These are phyloP conservation scores for Pangasius larnaudii DNA, from an alignment of 2,797 vertebrate species.

Conservation along the genomic window DNA sequence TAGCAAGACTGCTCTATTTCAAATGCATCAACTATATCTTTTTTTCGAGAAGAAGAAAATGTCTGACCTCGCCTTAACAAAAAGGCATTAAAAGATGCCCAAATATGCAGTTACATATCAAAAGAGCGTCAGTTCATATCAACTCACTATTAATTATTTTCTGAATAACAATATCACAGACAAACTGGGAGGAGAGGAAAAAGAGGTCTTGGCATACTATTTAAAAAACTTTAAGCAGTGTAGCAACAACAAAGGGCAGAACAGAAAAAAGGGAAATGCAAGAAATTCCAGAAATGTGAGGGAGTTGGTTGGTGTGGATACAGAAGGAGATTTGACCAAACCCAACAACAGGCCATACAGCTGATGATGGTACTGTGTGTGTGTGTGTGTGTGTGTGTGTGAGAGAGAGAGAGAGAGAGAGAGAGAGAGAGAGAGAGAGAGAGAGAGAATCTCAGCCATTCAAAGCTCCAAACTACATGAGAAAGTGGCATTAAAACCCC, in stretches of 20 bases:
- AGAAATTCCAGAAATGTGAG: constrained; percentile 83
- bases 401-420: neutral
- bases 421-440: constrained; percentile 15
- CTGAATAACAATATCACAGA: constrained; percentile 24
- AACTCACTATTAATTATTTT: constrained; percentile 35
- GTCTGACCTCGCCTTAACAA: neutral
- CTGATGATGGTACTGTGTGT: constrained; percentile 23
- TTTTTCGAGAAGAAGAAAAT: neutral
- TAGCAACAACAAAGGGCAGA: constrained; percentile 66
- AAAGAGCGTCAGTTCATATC: constrained; percentile 22
- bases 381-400: constrained; percentile 4
- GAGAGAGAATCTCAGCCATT: neutral
- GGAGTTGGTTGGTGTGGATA: constrained; percentile 75
- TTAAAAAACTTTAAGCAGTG: constrained; percentile 59
- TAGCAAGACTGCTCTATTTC: constrained; percentile 1
- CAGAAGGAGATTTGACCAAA: constrained; percentile 63
- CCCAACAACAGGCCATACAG: constrained; percentile 62
- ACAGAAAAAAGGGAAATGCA: constrained; percentile 72
- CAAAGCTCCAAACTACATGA: neutral
- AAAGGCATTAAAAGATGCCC: constrained; percentile 13
- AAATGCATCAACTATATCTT: neutral
- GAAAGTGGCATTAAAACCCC: neutral
- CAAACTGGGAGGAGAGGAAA: constrained; percentile 14
- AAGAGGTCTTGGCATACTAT: constrained; percentile 52
- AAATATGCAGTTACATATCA: constrained; percentile 21